A percentile compares a stretch with the other conserved stretches of the same genome.
Evolutionary conservation across 2,113 vertebrate genomes (phyloP).

Genomic region (Penelope pileata): DNA sequence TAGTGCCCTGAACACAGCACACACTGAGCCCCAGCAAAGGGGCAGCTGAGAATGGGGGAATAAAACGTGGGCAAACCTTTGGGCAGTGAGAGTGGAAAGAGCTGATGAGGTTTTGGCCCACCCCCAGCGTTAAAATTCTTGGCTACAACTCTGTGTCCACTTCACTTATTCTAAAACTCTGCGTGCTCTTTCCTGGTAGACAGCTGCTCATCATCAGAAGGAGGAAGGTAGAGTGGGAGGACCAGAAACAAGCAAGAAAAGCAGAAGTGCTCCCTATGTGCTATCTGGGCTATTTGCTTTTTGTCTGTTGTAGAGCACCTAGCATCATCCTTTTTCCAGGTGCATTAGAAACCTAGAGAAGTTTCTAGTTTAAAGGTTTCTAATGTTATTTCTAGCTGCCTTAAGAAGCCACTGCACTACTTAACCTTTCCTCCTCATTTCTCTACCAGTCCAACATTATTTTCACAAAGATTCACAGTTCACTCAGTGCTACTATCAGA

Average conservation of each 20-base stretch:
- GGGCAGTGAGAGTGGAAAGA: background rate
- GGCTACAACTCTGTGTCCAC: background rate
- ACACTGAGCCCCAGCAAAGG: background rate
- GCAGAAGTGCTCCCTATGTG: background rate
- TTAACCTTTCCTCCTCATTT: background rate
- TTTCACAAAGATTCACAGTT: background rate
- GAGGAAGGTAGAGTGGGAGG: background rate
- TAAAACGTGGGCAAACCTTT: background rate
- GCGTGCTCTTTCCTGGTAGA: background rate
- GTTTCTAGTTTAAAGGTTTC: background rate
- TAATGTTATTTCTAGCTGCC: accelerated
- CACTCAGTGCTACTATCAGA: background rate
- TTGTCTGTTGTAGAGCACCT: background rate
- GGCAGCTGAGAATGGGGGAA: background rate
- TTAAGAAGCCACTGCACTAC: background rate
- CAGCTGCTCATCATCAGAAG: background rate
- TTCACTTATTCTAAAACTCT: background rate
- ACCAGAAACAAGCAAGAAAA: background rate
- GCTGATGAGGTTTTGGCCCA: background rate
- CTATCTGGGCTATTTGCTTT: background rate
- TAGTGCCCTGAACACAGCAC: no score
- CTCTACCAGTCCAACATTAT: no score
- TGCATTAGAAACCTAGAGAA: background rate
- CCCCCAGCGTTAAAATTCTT: background rate
- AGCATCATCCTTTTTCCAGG: background rate